A percentile compares a stretch with the other conserved stretches of the same genome.
phyloP scores from a whole-genome alignment of 2,797 vertebrate species.

The Catostomus latipinnis region DNA sequence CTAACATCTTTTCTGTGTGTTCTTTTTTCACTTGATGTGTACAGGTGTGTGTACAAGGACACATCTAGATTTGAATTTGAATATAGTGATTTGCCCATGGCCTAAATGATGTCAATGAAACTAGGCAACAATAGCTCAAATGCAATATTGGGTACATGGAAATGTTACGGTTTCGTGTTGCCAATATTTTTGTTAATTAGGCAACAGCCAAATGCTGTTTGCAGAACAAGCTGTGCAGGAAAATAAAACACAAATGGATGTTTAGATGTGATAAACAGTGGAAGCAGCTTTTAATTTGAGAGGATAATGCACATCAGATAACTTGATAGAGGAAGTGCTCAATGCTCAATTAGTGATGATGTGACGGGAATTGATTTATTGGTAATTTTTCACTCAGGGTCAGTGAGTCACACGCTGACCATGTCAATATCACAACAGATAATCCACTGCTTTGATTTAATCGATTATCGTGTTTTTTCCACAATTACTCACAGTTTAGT shows the following conservation, averaged over 20 bases:
- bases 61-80: slow-evolving; percentile 32
- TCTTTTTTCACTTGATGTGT: slow-evolving; percentile 59
- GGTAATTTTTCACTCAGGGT: slow-evolving; percentile 12
- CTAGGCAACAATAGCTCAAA: neutral
- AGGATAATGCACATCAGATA: slow-evolving; percentile 8
- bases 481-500: slow-evolving; percentile 2
- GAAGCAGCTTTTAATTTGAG: neutral
- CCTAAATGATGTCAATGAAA: slow-evolving; percentile 2
- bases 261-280: slow-evolving; percentile 19
- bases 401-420: slow-evolving; percentile 13
- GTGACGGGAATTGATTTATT: slow-evolving; percentile 2
- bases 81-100: slow-evolving; percentile 15
- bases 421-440: neutral
- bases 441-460: slow-evolving; percentile 23
- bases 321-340: slow-evolving; percentile 1
- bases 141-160: neutral
- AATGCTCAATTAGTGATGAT: neutral
- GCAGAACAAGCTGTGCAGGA: slow-evolving; percentile 17
- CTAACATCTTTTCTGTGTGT: slow-evolving; percentile 46
- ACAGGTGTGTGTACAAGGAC: slow-evolving; percentile 40
- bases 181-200: slow-evolving; percentile 28
- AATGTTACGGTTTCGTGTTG: slow-evolving; percentile 1
- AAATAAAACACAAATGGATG: slow-evolving; percentile 22
- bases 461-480: slow-evolving; percentile 12
- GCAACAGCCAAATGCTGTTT: slow-evolving; percentile 25